These are phyloP conservation scores for Tipula vernalis DNA, from an alignment of 2,888 invertebrate species.

Conservation along the genomic window DNA sequence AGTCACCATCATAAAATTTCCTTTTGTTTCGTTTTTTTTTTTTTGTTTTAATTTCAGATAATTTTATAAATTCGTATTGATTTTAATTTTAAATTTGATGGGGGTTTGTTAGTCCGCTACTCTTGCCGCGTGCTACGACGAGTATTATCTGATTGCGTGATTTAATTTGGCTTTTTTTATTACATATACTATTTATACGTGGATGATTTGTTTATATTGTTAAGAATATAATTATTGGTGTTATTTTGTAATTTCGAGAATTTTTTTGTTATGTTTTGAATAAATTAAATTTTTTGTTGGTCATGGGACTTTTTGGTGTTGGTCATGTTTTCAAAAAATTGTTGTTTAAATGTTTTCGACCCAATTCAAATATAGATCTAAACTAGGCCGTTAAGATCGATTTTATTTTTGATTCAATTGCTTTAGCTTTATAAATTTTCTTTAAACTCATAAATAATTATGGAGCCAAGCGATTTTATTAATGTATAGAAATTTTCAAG, in stretches of 20 bases:
- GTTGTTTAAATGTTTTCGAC: too few species aligned
- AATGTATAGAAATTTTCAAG: too few species aligned
- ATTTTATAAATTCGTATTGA: background rate
- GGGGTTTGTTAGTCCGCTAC: background rate
- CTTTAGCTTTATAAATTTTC: too few species aligned
- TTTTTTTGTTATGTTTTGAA: background rate
- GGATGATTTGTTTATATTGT: background rate
- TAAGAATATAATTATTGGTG: background rate
- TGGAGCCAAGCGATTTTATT: too few species aligned
- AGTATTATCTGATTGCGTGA: background rate
- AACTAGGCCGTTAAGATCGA: too few species aligned
- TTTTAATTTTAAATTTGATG: background rate
- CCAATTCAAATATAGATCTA: too few species aligned
- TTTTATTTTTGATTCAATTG: too few species aligned
- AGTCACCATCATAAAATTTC: background rate
- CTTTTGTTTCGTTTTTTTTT: background rate
- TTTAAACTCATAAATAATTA: too few species aligned
- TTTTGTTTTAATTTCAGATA: background rate
- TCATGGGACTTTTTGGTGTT: background rate
- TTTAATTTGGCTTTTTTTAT: background rate
- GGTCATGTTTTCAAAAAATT: background rate
- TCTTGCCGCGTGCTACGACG: background rate
- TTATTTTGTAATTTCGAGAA: background rate
- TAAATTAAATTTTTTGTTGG: background rate
- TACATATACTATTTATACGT: background rate